A percentile compares a stretch with the other conserved stretches of the same genome.
phyloP scores from a whole-genome alignment of 2,888 invertebrate genomes.

The Calephelis perditalis region DNA sequence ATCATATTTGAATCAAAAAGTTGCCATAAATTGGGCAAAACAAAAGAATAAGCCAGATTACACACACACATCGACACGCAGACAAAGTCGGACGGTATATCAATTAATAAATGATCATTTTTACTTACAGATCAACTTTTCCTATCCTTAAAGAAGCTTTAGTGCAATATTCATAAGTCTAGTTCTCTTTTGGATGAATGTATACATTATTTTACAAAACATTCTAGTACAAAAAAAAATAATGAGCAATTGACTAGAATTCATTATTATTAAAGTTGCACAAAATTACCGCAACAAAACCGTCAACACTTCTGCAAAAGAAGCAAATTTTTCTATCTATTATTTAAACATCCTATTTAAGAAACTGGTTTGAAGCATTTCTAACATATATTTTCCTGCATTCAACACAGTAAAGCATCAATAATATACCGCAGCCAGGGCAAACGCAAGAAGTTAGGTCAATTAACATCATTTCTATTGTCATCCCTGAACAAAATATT shows the following conservation, averaged over 20 bases:
- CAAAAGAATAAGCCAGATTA: constrained; percentile 26
- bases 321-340: constrained; percentile 7
- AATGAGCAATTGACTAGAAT: constrained; percentile 9
- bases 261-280: background rate
- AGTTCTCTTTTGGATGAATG: constrained; percentile 6
- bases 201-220: constrained; percentile 4
- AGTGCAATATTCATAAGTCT: constrained; percentile 10
- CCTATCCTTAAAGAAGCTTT: constrained; percentile 3
- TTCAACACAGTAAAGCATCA: constrained; percentile 1
- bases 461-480: no score
- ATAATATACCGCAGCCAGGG: no score
- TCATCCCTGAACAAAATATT: no score
- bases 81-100: constrained; percentile 46
- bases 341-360: background rate
- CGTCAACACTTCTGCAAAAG: background rate
- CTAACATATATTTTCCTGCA: background rate
- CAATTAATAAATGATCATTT: constrained; percentile 31
- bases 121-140: constrained; percentile 5
- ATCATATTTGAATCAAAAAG: background rate
- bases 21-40: background rate
- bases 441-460: no score
- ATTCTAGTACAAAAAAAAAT: constrained; percentile 7
- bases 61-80: constrained; percentile 33
- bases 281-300: constrained; percentile 1
- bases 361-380: background rate